Percentiles rank a stretch among this genome's conserved stretches.
Evolutionary conservation across 2,888 invertebrate genomes (phyloP).

Genomic region (Zeuzera pyrina): DNA sequence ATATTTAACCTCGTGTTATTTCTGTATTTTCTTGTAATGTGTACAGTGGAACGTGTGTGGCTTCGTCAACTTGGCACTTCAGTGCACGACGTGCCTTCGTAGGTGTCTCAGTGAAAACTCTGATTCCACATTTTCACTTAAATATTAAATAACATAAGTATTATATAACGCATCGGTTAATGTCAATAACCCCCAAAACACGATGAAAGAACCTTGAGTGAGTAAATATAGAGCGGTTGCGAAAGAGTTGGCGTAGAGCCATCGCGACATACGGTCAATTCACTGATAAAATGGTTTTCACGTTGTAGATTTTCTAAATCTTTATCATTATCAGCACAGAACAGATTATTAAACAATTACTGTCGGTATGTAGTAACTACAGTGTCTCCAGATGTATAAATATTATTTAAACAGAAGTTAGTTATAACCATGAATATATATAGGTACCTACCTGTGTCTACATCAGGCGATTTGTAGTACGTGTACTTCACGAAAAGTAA

Average conservation of each 20-base stretch:
- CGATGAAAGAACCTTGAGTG: constrained; percentile 61
- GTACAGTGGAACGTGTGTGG: background rate
- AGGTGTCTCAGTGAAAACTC: background rate
- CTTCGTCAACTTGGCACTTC: background rate
- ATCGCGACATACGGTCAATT: constrained; percentile 34
- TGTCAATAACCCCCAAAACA: constrained; percentile 71
- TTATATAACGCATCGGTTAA: constrained; percentile 47
- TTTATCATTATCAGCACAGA: too few relatives aligned
- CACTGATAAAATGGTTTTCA: constrained; percentile 37
- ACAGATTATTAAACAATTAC: too few relatives aligned
- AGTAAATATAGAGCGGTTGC: constrained; percentile 57
- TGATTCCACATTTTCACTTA: constrained; percentile 16
- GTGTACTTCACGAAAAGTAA: too few relatives aligned
- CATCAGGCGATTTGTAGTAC: too few relatives aligned
- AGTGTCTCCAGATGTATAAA: too few relatives aligned
- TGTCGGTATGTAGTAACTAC: too few relatives aligned
- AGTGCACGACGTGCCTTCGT: background rate
- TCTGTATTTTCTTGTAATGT: background rate
- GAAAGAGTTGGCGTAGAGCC: constrained; percentile 63
- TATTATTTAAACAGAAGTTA: too few relatives aligned
- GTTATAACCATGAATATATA: too few relatives aligned
- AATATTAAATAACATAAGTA: constrained; percentile 47
- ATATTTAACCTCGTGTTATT: background rate
- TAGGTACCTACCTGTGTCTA: too few relatives aligned
- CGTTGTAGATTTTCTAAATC: too few relatives aligned